These are phyloP conservation scores for Tetrao urogallus DNA, from an alignment of 2,113 vertebrate genomes.

Conservation along the genomic window DNA sequence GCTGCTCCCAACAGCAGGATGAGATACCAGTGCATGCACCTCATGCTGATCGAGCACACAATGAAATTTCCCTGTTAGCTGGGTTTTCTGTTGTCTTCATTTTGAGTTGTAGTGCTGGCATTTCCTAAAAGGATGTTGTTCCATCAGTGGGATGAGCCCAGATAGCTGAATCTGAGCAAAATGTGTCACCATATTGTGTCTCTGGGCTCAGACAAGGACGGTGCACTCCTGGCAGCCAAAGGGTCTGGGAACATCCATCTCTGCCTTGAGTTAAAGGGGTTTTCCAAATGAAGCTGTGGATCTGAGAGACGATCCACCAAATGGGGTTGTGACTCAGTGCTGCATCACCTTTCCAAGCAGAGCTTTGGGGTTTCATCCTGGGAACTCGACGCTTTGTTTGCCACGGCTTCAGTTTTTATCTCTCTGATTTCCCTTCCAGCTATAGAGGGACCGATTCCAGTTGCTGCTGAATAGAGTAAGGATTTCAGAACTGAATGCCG, in stretches of 20 bases:
- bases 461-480: neutral
- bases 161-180: neutral
- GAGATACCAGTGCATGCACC: rapidly evolving
- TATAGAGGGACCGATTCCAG: neutral
- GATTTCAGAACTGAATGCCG: neutral
- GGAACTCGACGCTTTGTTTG: neutral
- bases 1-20: neutral
- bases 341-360: constrained; percentile 38
- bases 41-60: neutral
- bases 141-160: neutral
- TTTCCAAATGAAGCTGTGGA: neutral
- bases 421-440: neutral
- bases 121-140: neutral
- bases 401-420: rapidly evolving
- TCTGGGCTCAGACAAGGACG: neutral
- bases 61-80: neutral
- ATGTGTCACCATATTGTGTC: neutral
- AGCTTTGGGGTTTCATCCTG: neutral
- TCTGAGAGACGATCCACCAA: neutral
- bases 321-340: constrained; percentile 33
- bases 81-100: neutral
- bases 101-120: neutral
- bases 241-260: neutral
- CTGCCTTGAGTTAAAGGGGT: neutral
- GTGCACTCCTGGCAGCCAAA: neutral